phyloP scores from a whole-genome alignment of 2,113 vertebrate genomes.

The Anoplopoma fimbria region DNA sequence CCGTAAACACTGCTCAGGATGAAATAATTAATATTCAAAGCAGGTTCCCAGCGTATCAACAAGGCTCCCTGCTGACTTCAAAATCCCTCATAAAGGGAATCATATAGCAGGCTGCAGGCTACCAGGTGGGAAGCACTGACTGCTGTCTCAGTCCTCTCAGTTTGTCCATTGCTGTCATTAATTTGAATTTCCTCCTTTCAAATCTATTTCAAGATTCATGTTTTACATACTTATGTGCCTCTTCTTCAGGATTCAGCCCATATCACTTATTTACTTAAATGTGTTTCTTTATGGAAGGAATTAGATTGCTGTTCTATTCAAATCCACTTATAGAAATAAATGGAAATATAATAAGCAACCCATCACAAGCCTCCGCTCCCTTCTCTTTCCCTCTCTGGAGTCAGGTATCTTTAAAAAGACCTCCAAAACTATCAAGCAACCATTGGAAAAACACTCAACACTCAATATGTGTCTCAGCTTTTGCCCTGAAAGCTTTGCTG shows the following conservation, averaged over 20 bases:
- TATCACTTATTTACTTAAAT: background rate
- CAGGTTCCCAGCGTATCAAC: constrained; percentile 72
- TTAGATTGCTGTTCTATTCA: constrained; percentile 3
- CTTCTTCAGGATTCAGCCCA: background rate
- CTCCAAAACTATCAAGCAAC: constrained; percentile 29
- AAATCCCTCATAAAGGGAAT: constrained; percentile 69
- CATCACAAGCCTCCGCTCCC: background rate
- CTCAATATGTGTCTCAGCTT: constrained; percentile 39
- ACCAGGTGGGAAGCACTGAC: constrained; percentile 41
- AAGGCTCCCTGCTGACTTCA: constrained; percentile 68
- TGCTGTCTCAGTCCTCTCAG: constrained; percentile 14
- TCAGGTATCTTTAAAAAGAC: constrained; percentile 22
- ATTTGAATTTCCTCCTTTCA: constrained; percentile 21
- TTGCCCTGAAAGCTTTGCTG: constrained; percentile 50
- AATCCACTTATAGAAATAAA: constrained; percentile 21
- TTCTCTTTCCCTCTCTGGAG: background rate
- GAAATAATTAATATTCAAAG: constrained; percentile 73
- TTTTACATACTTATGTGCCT: background rate
- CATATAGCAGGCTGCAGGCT: constrained; percentile 31
- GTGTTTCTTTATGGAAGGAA: background rate
- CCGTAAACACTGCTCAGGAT: constrained; percentile 37
- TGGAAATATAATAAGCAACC: constrained; percentile 35
- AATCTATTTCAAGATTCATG: background rate
- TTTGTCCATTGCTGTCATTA: constrained; percentile 22
- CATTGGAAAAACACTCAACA: constrained; percentile 49